Evolutionary conservation across 2,113 vertebrate species (phyloP).

Genomic region (Cyphomyrus discorhynchus): DNA sequence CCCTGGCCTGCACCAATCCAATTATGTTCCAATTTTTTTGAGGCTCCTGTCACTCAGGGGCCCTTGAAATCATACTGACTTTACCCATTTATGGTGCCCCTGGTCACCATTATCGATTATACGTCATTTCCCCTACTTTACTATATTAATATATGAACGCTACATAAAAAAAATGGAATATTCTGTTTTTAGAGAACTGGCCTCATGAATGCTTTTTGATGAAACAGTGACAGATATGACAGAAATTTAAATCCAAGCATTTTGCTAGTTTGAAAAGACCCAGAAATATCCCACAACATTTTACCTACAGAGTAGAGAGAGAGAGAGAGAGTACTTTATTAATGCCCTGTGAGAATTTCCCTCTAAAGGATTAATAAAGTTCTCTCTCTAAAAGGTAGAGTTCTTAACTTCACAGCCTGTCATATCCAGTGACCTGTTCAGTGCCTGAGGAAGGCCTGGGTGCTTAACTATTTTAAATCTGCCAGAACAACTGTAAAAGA

Average conservation of each 20-base stretch:
- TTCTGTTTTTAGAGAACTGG: neutral
- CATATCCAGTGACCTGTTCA: neutral
- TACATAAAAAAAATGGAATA: neutral
- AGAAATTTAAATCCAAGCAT: neutral
- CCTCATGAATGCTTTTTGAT: neutral
- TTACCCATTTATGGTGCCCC: too few relatives aligned
- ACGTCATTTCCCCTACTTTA: neutral
- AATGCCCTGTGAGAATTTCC: neutral
- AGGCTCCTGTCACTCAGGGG: neutral
- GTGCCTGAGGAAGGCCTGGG: neutral
- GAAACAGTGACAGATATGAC: neutral
- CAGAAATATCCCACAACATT: neutral
- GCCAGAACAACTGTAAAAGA: neutral
- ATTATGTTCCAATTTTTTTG: neutral
- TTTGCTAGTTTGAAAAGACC: neutral
- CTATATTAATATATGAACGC: neutral
- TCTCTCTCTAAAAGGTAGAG: neutral
- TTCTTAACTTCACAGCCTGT: neutral
- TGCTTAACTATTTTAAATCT: neutral
- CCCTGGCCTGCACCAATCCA: neutral
- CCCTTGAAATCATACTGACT: too few relatives aligned
- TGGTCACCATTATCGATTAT: neutral
- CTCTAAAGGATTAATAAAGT: neutral
- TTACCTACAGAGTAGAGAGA: neutral
- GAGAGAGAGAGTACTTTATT: neutral